Evolutionary conservation across 1,140 invertebrate species (phyloP), one percentile per base, ranked within the genome.

Genomic region (Cardiocondyla obscurior): DNA sequence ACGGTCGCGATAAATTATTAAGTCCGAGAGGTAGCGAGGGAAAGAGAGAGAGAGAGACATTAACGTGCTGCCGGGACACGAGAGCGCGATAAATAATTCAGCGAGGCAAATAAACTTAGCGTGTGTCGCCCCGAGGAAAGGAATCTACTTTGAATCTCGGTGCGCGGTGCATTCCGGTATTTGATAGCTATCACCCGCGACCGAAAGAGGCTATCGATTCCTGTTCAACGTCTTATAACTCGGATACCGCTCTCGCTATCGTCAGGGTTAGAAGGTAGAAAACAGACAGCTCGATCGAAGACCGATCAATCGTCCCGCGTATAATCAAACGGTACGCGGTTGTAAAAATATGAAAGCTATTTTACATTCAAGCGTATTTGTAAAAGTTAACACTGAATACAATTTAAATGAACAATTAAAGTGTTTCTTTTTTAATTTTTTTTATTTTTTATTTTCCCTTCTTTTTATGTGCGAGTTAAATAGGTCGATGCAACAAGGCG

Each of bases 51-150:
- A 8, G 28, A 12, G 6, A 39, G n/a, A 42, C 74, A 30, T 77
- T 51, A 67, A 77, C 39, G 62, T 69, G 25, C 55, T 46, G 25
- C 53, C 46, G 22, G 39, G 14, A 77, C 44, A 67, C 10, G 33
- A n/a, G 33, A 69, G 30, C 25, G 8, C n/a, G 16, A 51, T 79
- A 79, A 67, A 79, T 79, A 79, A 79, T 79, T 79, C 62, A 79
- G 53, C 33, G 33, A 25, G 62, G 46, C 62, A 55, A 69, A 79
- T 79, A 79, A 79, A 79, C 74, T 79, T 53, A 67, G 62, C 74
- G 46, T 49, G 7, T 28, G 25, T 42, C 33, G 19, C 16, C 33
- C 19, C 28, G 8, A 33, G 16, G 3, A 16, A 79, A 46, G 33
- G 22, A 79, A 79, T 79, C 55, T 25, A 16, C 74, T 39, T 39